Conservation (phyloP, 2,113 vertebrate species). For the Pelusios castaneus region DNA sequence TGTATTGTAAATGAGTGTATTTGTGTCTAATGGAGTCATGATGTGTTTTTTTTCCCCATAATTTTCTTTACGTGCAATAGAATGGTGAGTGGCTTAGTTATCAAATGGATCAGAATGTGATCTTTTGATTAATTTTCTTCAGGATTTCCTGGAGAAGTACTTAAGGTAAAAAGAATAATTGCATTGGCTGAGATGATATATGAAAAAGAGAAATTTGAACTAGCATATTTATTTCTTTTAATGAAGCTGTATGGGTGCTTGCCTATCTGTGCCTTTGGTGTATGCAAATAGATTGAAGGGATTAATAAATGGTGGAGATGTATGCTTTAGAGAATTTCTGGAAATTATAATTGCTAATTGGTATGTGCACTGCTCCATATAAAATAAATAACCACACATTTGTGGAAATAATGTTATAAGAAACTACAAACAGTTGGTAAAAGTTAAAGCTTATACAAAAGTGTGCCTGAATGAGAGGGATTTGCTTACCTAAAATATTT, state of each 20-base stretch:
- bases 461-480: background rate
- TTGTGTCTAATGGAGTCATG: background rate
- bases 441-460: background rate
- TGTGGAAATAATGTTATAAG: background rate
- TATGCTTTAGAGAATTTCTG: background rate
- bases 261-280: background rate
- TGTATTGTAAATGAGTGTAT: background rate
- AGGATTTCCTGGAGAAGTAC: background rate
- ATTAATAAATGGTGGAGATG: background rate
- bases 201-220: background rate
- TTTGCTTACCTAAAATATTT: background rate
- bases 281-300: background rate
- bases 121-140: background rate
- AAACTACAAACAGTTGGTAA: background rate
- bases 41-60: background rate
- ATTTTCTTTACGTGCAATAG: background rate
- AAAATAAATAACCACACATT: background rate
- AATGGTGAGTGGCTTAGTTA: background rate
- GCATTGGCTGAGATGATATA: background rate
- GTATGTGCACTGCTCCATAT: background rate
- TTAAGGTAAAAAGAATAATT: background rate
- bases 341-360: background rate
- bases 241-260: background rate
- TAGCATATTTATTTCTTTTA: background rate
- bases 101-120: background rate